phyloP scores from a whole-genome alignment of 2,888 invertebrate species.

The Calameuta idolon region DNA sequence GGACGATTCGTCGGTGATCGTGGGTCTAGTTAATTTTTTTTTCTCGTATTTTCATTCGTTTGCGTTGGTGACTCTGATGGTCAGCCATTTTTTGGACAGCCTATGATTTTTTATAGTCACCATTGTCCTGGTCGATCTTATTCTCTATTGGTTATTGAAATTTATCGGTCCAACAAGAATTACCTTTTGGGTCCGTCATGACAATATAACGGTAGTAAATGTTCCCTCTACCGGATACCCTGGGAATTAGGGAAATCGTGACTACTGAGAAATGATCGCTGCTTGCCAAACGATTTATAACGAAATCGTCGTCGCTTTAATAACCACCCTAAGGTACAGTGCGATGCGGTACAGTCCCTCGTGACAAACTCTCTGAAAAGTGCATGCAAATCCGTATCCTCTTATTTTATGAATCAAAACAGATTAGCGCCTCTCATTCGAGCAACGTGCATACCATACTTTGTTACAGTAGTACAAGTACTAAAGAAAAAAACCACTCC shows the following conservation, averaged over 20 bases:
- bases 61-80: background rate
- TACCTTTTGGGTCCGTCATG: background rate
- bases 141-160: background rate
- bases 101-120: background rate
- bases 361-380: background rate
- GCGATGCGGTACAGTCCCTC: background rate
- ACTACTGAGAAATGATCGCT: background rate
- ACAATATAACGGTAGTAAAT: background rate
- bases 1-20: background rate
- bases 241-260: background rate
- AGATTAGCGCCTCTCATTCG: constrained; percentile 24
- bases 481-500: constrained; percentile 1
- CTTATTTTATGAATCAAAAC: constrained; percentile 27
- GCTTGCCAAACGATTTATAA: background rate
- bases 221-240: background rate
- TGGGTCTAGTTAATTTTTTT: background rate
- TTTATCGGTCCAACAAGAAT: background rate
- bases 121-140: background rate
- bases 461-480: background rate
- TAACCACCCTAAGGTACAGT: background rate
- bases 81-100: background rate
- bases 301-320: background rate
- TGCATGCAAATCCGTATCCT: constrained; percentile 5
- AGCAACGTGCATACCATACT: constrained; percentile 1
- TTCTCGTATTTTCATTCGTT: background rate